A percentile compares a stretch with the other conserved stretches of the same genome.
Conservation (phyloP, 2,888 invertebrate species). For the Drosophila mettleri region DNA sequence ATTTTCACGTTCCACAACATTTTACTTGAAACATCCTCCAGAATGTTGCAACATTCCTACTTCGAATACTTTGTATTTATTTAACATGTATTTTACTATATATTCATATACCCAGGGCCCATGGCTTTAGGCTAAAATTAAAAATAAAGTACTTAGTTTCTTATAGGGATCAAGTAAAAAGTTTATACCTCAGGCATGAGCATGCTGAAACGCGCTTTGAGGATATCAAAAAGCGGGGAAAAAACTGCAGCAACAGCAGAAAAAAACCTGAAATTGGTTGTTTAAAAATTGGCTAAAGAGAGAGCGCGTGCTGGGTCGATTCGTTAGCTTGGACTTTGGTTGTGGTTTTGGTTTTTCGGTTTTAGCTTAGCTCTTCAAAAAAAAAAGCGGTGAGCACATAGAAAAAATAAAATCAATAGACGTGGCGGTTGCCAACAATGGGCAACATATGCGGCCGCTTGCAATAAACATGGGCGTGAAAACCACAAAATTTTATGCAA, state of each 20-base stretch:
- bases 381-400: conserved; percentile 8
- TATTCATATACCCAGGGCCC: no score
- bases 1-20: no score
- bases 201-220: background rate
- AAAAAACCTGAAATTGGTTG: conserved; percentile 6
- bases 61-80: background rate
- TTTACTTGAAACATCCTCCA: no score
- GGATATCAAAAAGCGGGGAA: background rate
- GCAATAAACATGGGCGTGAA: conserved; percentile 81
- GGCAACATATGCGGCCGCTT: conserved; percentile 65
- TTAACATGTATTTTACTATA: background rate
- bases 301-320: background rate
- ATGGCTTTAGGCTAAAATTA: background rate
- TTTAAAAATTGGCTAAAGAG: conserved; percentile 35
- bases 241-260: conserved; percentile 31
- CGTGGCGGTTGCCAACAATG: conserved; percentile 59
- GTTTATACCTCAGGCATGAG: conserved; percentile 5
- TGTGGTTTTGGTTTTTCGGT: conserved; percentile 26
- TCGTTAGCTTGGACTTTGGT: conserved; percentile 10
- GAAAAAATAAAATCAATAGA: conserved; percentile 70
- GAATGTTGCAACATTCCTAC: background rate
- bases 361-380: conserved; percentile 32
- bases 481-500: conserved; percentile 82
- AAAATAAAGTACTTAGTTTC: conserved; percentile 8
- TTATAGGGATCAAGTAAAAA: background rate